Evolutionary conservation across 2,888 invertebrate species (phyloP).

Genomic region (Eugnorisma glareosa): DNA sequence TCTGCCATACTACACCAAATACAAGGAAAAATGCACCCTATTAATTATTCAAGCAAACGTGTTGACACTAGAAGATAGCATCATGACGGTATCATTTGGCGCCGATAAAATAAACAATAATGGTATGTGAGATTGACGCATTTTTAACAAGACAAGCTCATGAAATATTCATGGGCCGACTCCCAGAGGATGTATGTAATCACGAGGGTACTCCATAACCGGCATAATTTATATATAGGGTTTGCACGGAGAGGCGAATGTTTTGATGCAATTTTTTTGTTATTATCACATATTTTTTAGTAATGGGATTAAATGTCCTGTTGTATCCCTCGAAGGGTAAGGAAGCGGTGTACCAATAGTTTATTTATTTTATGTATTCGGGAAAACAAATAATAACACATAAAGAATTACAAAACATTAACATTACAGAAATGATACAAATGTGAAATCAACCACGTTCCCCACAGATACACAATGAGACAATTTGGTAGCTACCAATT

Average conservation of each 20-base stretch:
- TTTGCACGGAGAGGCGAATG: constrained; percentile 56
- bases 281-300: not conserved
- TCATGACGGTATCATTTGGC: constrained; percentile 71
- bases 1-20: constrained; percentile 37
- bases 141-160: constrained; percentile 87
- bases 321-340: not conserved
- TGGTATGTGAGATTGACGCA: constrained; percentile 81
- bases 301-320: not conserved
- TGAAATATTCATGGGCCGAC: constrained; percentile 83
- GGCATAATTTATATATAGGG: constrained; percentile 75
- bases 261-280: constrained; percentile 24
- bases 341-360: no score
- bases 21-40: constrained; percentile 54
- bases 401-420: no score
- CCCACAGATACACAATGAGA: no score
- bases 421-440: no score
- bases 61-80: constrained; percentile 63
- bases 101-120: constrained; percentile 84
- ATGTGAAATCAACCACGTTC: no score
- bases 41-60: constrained; percentile 63
- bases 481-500: no score
- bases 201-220: constrained; percentile 77
- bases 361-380: no score
- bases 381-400: no score
- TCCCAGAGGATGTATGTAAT: constrained; percentile 83